Evolutionary conservation across 2,113 vertebrate species (phyloP), one percentile per base, ranked within the genome.

Genomic region (Rhabdomys dilectus): DNA sequence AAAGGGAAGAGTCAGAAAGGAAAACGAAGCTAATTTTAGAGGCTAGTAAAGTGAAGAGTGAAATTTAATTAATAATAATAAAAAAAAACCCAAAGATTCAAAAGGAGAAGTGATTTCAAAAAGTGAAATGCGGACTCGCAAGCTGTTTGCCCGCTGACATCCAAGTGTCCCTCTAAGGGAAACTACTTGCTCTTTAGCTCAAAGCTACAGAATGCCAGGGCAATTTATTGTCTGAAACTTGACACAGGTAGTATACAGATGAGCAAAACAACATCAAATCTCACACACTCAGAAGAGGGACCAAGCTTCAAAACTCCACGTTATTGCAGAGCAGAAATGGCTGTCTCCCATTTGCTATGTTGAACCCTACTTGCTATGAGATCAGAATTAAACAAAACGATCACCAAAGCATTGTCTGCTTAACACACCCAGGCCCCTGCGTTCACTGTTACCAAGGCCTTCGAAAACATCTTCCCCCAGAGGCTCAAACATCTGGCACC

Each of bases 401-500:
- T 92, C 68, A 51, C 36, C 8, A 60, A 45, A 11, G 19, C 17
- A 51, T 42, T 76, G 64, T 80, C 58, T 29, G 36, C 19, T 51
- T 56, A 10, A 70, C 31, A 34, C 1, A 15, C 45, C 48, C 31
- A 73, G 75, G 66, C 19, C 64, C 34, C 42, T 7, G 29, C 21
- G 4, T 60, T 60, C 66, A 15, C 0, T 2, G 75, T 80, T 19
- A 64, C 88, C 56, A 88, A 91, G 15, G 34, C 39, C 89, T 53
- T 34, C 66, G 26, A 36, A 62, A 39, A 60, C 64, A 85, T 60
- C 75, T 94, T n/a, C 31, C 8, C 82, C 80, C 56, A 78, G 60
- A 93, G 76, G 45, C 72, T 91, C 94, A 51, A 76, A 92, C 78
- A 72, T 36, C 51, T 62, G 95, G 87, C 2, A 2, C 89, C 36